Evolutionary conservation across 1,140 invertebrate species (phyloP), one percentile per base, ranked within the genome.

Genomic region (Daktulosphaira vitifoliae): DNA sequence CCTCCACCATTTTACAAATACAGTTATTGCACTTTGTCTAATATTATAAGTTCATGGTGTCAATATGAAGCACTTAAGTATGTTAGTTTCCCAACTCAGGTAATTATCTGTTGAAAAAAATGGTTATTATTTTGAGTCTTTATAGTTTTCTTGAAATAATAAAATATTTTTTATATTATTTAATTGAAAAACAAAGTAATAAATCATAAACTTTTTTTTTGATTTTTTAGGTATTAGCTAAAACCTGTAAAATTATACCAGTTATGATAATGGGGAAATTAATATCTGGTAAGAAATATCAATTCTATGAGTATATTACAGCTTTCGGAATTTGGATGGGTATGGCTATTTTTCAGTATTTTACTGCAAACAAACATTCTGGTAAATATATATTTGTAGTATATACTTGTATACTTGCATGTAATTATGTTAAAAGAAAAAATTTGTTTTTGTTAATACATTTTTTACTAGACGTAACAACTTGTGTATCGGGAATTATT

Each of bases 11-110:
- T 98, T 2, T 98, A 97, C 75, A 93, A 96, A 78, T 98, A 98
- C 78, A 89, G 89, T 0, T 98, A 88, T 78, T 93, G 92, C 74
- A 96, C 95, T 1, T 85, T 99, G 70, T 96, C 93, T 16, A 99
- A 99, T 76, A 93, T 98, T 66, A 86, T 99, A 82, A 97, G 94
- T 74, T 95, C 92, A 42, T 99, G 96, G 96, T 98, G 93, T 76
- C 96, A 99, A 77, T 99, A 99, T 74, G 96, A 99, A 78, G 96
- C 96, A 20, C 78, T 99, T 3, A 99, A 98, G 77, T 99, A 89
- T 78, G 92, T 99, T 69, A 96, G 88, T 72, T 99, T 99, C 77
- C 96, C 96, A 2, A 94, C 92, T 44, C 96, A 98, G 80, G 89
- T 92, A 68, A 33, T 33, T 6, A 5, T n/a, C n/a, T n/a, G n/a